Evolutionary conservation across 2,113 vertebrate genomes (phyloP).

Genomic region (Proterorhinus semilunaris): DNA sequence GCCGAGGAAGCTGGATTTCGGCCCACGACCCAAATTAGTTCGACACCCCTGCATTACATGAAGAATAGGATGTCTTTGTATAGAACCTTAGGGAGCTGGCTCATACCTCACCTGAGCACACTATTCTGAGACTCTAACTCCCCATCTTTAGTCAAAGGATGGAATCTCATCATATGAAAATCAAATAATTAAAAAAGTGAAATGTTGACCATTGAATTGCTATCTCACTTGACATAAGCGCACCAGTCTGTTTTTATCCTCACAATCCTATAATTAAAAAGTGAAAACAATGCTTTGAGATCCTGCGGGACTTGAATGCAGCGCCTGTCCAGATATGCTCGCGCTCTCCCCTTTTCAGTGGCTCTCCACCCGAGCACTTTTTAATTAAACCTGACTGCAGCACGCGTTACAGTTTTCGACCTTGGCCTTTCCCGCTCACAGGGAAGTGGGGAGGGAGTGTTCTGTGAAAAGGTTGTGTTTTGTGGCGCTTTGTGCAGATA

Average conservation of each 20-base stretch:
- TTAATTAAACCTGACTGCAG: constrained; percentile 57
- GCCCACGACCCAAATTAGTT: too few relatives aligned
- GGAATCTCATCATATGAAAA: too few relatives aligned
- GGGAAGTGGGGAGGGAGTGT: constrained; percentile 25
- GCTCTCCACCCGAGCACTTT: constrained; percentile 15
- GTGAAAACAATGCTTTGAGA: constrained; percentile 27
- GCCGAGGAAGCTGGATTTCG: too few relatives aligned
- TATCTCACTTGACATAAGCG: too few relatives aligned
- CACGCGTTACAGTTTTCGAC: constrained; percentile 36
- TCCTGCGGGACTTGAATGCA: not conserved
- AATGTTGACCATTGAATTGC: too few relatives aligned
- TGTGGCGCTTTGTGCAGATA: constrained; percentile 23
- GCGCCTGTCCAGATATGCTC: constrained; percentile 17
- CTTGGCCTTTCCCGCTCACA: constrained; percentile 45
- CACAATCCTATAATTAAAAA: constrained; percentile 48
- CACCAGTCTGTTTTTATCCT: constrained; percentile 30
- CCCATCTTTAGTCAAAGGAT: too few relatives aligned
- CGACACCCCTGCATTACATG: too few relatives aligned
- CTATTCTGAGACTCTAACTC: too few relatives aligned
- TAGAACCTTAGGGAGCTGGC: too few relatives aligned
- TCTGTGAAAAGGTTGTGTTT: constrained; percentile 15
- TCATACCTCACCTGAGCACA: too few relatives aligned
- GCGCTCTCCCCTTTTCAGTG: constrained; percentile 21
- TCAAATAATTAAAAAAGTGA: too few relatives aligned
- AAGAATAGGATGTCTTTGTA: too few relatives aligned